Evolutionary conservation across 2,888 invertebrate genomes (phyloP).

Genomic region (Margaritifera margaritifera): DNA sequence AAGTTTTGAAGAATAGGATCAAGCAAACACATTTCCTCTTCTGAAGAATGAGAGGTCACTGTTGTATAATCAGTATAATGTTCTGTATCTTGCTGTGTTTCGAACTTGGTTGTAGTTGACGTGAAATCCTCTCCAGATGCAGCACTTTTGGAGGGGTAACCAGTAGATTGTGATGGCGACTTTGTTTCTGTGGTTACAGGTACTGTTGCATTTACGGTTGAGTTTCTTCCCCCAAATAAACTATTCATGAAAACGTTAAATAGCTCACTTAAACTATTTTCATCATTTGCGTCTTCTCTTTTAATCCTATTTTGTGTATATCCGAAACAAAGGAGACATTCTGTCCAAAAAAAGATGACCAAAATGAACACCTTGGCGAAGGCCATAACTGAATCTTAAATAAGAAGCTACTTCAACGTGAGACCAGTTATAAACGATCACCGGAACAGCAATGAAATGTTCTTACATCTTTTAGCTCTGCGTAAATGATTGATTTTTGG

Average conservation of each 20-base stretch:
- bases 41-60: not conserved
- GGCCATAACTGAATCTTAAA: too few relatives aligned
- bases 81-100: not conserved
- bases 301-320: too few relatives aligned
- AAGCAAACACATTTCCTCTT: constrained; percentile 10
- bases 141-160: not conserved
- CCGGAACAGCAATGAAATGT: too few relatives aligned
- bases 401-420: too few relatives aligned
- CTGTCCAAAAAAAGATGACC: too few relatives aligned
- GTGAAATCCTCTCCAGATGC: not conserved
- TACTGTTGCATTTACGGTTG: not conserved
- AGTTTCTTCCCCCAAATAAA: constrained; percentile 1
- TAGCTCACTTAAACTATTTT: not conserved
- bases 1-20: constrained; percentile 23
- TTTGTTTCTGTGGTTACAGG: not conserved
- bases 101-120: not conserved
- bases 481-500: too few relatives aligned
- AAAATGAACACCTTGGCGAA: too few relatives aligned
- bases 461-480: too few relatives aligned
- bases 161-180: not conserved
- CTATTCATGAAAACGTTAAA: not conserved
- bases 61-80: not conserved
- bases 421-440: too few relatives aligned
- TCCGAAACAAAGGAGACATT: too few relatives aligned
- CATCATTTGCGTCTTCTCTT: not conserved